Evolutionary conservation across 2,113 vertebrate genomes (phyloP), one percentile per base, ranked within the genome.

Genomic region (Heptranchias perlo): DNA sequence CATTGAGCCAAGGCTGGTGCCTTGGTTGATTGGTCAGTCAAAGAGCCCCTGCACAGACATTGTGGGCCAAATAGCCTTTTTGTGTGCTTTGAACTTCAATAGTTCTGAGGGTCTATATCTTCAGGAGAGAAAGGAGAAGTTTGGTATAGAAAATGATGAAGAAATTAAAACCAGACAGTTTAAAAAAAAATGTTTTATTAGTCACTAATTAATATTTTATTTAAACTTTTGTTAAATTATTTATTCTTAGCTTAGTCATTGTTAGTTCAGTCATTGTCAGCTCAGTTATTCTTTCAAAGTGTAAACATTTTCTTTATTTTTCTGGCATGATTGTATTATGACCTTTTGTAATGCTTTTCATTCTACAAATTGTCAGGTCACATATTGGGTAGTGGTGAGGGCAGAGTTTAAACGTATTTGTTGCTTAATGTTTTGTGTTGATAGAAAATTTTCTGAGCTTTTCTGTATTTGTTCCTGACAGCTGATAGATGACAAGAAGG

Each of bases 401-500:
- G 54, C 54, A 61, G 54, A 61, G 11, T 92, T 92, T 65, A 16
- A 73, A 25, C n/a, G 8, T 82, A 54, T 61, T 62, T 78, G 18
- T 13, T 28, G 6, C 49, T 62, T 39, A 14, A 61, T 96, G 52
- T 54, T 44, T 78, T 35, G 3, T 61, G 23, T 78, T 96, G 54
- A 39, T 84, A 28, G 23, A 49, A 65, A 67, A 11, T 31, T 28
- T n/a, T 61, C 84, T 95, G 93, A 95, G 31, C 0, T 69, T 69
- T 47, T 52, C 3, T n/a, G n/a, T 14, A 96, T 96, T 58, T 96
- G 54, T 28, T 49, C 39, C 25, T 16, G 13, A 49, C 97, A 99
- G 99, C 98, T 99, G 96, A 99, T 99, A 0, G 98, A 98, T 1
- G 99, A 99, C 96, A 99, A 99, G 97, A 99, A 98, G 96, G 96